A percentile compares a stretch with the other conserved stretches of the same genome.
These are phyloP conservation scores for Diabrotica virgifera DNA, from an alignment of 1,140 invertebrate genomes.

Conservation along the genomic window DNA sequence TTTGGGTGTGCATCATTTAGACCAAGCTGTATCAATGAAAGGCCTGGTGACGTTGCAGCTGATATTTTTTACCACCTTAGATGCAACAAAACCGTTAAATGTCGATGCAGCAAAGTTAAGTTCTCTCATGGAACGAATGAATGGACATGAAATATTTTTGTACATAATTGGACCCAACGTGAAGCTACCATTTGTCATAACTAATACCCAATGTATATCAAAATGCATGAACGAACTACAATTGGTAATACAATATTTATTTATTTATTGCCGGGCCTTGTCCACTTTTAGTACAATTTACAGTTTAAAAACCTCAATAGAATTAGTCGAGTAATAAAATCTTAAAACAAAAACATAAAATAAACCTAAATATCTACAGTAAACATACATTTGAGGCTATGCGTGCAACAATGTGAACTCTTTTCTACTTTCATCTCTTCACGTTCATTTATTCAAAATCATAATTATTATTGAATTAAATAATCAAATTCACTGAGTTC, in stretches of 20 bases:
- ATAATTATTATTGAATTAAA: no score
- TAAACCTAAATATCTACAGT: no score
- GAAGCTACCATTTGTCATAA: constrained; percentile 22
- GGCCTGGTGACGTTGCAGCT: constrained; percentile 27
- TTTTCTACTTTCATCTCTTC: no score
- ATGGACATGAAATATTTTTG: constrained; percentile 26
- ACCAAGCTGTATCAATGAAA: constrained; percentile 18
- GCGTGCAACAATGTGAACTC: no score
- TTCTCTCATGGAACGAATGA: constrained; percentile 15
- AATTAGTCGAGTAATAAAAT: no score
- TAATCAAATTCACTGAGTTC: no score
- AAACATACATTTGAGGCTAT: no score
- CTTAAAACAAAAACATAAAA: no score
- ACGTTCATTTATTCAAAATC: no score
- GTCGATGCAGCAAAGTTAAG: constrained; percentile 9
- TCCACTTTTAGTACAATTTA: no score
- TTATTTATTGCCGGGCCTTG: no score
- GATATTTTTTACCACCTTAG: constrained; percentile 25
- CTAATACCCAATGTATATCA: constrained; percentile 12
- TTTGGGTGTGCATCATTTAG: constrained; percentile 22
- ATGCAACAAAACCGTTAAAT: background rate
- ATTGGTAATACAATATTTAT: constrained; percentile 6
- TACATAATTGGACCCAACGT: constrained; percentile 32
- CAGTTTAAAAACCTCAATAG: no score
- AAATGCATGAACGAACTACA: constrained; percentile 26